Evolutionary conservation across 2,113 vertebrate genomes (phyloP).

Genomic region (Enhydra lutris): DNA sequence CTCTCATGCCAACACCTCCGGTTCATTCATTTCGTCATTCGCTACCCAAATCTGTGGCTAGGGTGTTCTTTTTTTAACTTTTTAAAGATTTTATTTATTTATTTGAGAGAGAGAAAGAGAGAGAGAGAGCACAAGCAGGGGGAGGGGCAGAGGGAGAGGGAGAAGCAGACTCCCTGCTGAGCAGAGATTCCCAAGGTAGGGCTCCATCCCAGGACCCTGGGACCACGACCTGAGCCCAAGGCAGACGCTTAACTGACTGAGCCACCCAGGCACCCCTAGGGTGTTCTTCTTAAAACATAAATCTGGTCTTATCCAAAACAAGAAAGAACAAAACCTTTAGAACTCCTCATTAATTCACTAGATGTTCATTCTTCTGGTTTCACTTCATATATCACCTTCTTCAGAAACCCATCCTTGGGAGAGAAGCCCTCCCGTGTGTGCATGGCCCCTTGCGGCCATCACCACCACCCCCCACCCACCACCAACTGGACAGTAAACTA

Average conservation of each 20-base stretch:
- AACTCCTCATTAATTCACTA: not conserved
- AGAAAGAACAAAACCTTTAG: not conserved
- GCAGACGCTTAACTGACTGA: not conserved
- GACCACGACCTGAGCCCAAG: not conserved
- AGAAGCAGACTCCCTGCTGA: not conserved
- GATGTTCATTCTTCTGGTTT: not conserved
- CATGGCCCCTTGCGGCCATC: too few species aligned
- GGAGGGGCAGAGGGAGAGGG: too few species aligned
- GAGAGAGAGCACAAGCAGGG: not conserved
- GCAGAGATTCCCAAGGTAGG: too few species aligned
- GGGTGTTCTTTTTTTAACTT: not conserved
- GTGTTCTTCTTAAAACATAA: conserved; percentile 26
- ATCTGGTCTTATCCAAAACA: conserved; percentile 4
- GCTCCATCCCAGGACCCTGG: not conserved
- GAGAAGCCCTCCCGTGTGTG: fast-evolving
- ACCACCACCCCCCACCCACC: too few species aligned
- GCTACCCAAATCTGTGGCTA: not conserved
- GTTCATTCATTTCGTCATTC: not conserved
- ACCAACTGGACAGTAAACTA: not conserved
- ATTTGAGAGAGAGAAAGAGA: too few species aligned
- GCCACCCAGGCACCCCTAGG: not conserved
- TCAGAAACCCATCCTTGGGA: too few species aligned
- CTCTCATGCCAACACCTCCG: not conserved
- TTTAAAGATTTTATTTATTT: not conserved
- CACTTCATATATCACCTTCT: too few species aligned